These are phyloP conservation scores for Leptinotarsa haldemani DNA, from an alignment of 2,888 invertebrate genomes.

Conservation along the genomic window DNA sequence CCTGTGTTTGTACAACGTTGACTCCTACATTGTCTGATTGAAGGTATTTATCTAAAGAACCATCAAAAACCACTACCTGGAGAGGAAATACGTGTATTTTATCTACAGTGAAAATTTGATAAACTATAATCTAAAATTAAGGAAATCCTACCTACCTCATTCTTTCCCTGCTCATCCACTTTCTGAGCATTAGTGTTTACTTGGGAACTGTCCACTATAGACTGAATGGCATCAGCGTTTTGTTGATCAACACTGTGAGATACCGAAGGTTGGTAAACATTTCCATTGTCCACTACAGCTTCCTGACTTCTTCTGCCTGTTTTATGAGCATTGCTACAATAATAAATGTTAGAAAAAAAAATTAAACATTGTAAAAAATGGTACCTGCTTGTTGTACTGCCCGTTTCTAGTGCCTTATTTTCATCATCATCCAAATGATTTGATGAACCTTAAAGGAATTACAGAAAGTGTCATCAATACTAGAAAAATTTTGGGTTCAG, in stretches of 20 bases:
- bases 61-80: conserved; percentile 46
- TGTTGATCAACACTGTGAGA: conserved; percentile 45
- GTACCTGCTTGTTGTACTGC: conserved; percentile 30
- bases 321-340: conserved; percentile 11
- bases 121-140: no score
- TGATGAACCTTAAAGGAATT: conserved; percentile 22
- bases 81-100: no score
- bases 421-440: conserved; percentile 18
- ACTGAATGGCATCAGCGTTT: conserved; percentile 50
- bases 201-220: conserved; percentile 46
- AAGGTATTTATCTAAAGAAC: conserved; percentile 47
- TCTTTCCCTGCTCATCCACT: background rate
- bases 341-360: background rate
- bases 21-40: conserved; percentile 26
- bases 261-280: background rate
- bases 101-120: no score
- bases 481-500: no score
- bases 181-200: background rate
- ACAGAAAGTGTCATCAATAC: background rate
- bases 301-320: background rate
- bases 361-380: background rate
- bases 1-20: conserved; percentile 23
- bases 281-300: background rate
- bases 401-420: background rate
- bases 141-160: background rate